Conservation (phyloP, 2,113 vertebrate genomes). For the Hippocampus comes region DNA sequence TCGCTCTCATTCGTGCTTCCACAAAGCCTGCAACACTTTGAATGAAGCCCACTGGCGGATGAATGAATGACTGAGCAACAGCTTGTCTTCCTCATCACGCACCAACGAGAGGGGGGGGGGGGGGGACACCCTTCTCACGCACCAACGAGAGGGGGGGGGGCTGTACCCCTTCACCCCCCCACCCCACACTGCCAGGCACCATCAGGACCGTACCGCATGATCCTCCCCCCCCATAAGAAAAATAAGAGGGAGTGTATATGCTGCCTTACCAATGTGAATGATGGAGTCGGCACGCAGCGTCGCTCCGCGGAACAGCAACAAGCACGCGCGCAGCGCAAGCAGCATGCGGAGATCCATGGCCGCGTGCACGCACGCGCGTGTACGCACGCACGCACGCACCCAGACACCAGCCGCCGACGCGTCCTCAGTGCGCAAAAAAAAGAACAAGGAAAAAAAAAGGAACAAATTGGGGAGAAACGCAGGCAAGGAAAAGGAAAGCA, state of each 20-base stretch:
- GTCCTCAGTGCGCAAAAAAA: constrained; percentile 2
- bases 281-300: constrained; percentile 93
- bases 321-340: constrained; percentile 85
- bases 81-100: constrained; percentile 5
- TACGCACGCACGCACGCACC: constrained; percentile 73
- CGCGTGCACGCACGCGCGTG: constrained; percentile 78
- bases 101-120: too few relatives aligned
- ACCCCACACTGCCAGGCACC: background rate
- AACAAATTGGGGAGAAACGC: background rate
- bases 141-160: background rate
- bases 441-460: background rate
- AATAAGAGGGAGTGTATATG: background rate
- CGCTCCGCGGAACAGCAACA: constrained; percentile 83
- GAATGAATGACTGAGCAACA: constrained; percentile 5
- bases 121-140: too few relatives aligned
- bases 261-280: constrained; percentile 94
- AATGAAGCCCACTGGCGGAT: background rate
- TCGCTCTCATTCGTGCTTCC: background rate
- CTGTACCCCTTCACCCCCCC: background rate
- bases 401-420: constrained; percentile 26
- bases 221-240: background rate
- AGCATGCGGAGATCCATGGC: constrained; percentile 87
- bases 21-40: background rate
- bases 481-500: background rate
- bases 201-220: constrained; percentile 6